These are phyloP conservation scores for Scalopus aquaticus DNA, from an alignment of 2,113 vertebrate genomes.

Conservation along the genomic window DNA sequence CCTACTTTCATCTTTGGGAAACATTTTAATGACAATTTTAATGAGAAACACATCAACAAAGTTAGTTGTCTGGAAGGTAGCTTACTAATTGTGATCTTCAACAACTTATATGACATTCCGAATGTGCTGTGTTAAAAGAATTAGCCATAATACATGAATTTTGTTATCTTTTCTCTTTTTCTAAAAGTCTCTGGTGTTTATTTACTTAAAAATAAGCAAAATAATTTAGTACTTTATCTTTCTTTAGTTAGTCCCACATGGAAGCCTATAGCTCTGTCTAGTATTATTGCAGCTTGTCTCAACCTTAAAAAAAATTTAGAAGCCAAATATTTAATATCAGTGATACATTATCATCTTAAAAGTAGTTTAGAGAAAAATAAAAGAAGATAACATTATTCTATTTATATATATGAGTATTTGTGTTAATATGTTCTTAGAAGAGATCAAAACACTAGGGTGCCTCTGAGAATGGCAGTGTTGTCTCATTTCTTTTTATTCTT, in stretches of 20 bases:
- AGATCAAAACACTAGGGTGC: neutral
- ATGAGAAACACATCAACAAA: conserved; percentile 1
- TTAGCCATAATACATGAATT: neutral
- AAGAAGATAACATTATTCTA: neutral
- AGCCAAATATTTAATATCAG: conserved; percentile 30
- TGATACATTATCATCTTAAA: neutral
- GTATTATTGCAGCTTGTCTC: neutral
- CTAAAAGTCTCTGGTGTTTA: conserved; percentile 14
- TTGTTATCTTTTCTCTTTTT: conserved; percentile 9
- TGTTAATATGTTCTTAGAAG: neutral
- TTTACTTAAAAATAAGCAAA: conserved; percentile 11
- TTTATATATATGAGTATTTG: neutral
- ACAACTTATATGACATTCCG: conserved; percentile 37
- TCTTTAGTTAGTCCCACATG: neutral
- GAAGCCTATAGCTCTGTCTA: neutral
- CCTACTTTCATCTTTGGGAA: neutral
- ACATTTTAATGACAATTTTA: neutral
- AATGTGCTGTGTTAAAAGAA: neutral
- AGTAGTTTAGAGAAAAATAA: neutral
- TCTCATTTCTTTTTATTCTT: neutral
- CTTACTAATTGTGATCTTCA: neutral
- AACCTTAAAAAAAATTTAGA: conserved; percentile 13
- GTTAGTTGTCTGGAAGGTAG: neutral
- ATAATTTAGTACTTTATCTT: neutral
- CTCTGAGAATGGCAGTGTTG: neutral